Percentiles rank a stretch among this genome's conserved stretches.
Conservation (phyloP, 92 coral and sea anemone genomes). For the Epizoanthus stellaris region DNA sequence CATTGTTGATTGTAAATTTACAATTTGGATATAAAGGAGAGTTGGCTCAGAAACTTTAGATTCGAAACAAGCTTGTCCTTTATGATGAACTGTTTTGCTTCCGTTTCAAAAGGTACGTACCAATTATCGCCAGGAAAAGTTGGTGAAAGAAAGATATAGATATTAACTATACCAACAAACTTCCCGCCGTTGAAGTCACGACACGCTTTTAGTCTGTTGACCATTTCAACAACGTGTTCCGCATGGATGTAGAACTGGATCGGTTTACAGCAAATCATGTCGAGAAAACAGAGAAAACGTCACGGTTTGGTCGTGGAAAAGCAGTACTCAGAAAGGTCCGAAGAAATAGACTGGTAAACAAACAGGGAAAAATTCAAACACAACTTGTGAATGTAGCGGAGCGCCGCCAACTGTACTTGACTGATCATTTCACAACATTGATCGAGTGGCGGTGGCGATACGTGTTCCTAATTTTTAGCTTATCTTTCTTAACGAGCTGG, state of each 20-base stretch:
- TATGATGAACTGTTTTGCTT: background rate
- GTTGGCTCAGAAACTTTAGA: background rate
- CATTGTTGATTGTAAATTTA: background rate
- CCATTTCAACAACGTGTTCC: background rate
- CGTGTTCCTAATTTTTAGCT: conserved; percentile 78
- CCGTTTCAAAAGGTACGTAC: conserved; percentile 1
- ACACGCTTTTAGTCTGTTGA: background rate
- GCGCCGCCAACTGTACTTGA: conserved; percentile 75
- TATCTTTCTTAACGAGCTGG: conserved; percentile 87
- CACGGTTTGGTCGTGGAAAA: conserved; percentile 67
- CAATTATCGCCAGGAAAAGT: conserved; percentile 9
- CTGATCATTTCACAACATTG: conserved; percentile 95
- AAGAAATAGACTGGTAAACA: conserved; percentile 80
- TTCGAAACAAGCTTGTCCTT: background rate
- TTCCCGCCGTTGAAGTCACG: conserved; percentile 26
- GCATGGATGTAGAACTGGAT: conserved; percentile 39
- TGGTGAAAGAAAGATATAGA: background rate
- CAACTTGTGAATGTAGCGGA: conserved; percentile 74
- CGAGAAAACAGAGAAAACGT: conserved; percentile 64
- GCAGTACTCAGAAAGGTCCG: conserved; percentile 68
- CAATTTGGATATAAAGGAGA: background rate
- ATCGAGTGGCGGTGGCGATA: conserved; percentile 96
- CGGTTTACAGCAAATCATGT: conserved; percentile 46
- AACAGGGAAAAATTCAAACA: conserved; percentile 78
- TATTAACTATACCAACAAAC: background rate